A percentile compares a stretch with the other conserved stretches of the same genome.
Evolutionary conservation across 1,140 invertebrate genomes (phyloP).

Genomic region (Lordiphosa stackelbergi): DNA sequence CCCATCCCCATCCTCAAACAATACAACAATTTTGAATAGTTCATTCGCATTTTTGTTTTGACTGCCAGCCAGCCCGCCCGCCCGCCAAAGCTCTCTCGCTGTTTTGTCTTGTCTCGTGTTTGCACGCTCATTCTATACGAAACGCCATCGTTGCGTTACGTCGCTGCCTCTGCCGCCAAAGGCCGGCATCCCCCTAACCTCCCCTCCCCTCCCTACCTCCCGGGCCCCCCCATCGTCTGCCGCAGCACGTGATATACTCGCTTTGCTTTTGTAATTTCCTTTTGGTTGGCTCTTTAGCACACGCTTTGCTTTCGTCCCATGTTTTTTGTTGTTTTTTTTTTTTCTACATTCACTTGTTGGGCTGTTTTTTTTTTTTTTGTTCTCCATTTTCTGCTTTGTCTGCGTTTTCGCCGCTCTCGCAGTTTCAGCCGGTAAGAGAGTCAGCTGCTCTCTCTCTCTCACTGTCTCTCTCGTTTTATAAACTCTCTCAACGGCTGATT

Average conservation of each 20-base stretch:
- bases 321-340: conserved; percentile 53
- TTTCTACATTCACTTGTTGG: conserved; percentile 64
- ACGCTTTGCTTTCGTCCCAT: conserved; percentile 54
- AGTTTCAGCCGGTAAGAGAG: conserved; percentile 33
- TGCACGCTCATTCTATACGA: conserved; percentile 66
- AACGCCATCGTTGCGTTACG: conserved; percentile 46
- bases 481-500: conserved; percentile 34
- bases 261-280: conserved; percentile 69
- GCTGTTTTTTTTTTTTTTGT: conserved; percentile 57
- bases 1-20: background rate
- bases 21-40: conserved; percentile 22
- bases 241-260: conserved; percentile 72
- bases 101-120: conserved; percentile 9
- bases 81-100: conserved; percentile 16
- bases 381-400: conserved; percentile 5
- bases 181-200: conserved; percentile 45
- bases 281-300: conserved; percentile 60
- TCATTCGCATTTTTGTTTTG: conserved; percentile 70
- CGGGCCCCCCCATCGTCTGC: conserved; percentile 21
- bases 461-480: conserved; percentile 6
- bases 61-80: conserved; percentile 30
- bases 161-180: conserved; percentile 56
- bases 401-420: conserved; percentile 26
- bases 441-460: conserved; percentile 12
- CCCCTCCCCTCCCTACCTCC: conserved; percentile 5